These are phyloP conservation scores for Apodemus speciosus DNA, from an alignment of 2,113 vertebrate genomes.

Conservation along the genomic window DNA sequence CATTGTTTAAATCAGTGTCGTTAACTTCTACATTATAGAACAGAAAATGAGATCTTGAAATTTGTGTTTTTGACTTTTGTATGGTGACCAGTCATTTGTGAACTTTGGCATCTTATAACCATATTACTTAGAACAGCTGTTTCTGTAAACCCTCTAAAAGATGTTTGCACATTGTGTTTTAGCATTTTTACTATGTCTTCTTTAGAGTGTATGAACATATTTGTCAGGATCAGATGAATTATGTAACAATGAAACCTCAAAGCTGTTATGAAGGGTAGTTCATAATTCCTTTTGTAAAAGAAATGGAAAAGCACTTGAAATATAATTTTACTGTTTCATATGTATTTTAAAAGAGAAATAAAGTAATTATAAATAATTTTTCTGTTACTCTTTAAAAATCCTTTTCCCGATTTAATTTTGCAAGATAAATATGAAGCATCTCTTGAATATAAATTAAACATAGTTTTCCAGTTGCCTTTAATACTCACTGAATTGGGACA, in stretches of 20 bases:
- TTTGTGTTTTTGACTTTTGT: constrained; percentile 89
- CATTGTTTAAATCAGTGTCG: constrained; percentile 85
- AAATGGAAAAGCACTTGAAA: constrained; percentile 92
- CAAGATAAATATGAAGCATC: background rate
- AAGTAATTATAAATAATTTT: constrained; percentile 83
- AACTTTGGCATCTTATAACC: constrained; percentile 85
- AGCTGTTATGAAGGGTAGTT: constrained; percentile 93
- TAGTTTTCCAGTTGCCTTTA: background rate
- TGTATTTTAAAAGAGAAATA: constrained; percentile 96
- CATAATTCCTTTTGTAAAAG: constrained; percentile 98
- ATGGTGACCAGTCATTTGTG: constrained; percentile 90
- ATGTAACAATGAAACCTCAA: constrained; percentile 89
- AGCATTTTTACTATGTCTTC: constrained; percentile 88
- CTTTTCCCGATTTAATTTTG: constrained; percentile 52
- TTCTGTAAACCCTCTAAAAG: constrained; percentile 86
- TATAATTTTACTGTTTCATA: constrained; percentile 95
- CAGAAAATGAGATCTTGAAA: constrained; percentile 77
- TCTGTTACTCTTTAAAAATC: constrained; percentile 57
- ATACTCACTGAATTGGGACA: background rate
- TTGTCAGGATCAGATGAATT: constrained; percentile 87
- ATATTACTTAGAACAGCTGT: constrained; percentile 85
- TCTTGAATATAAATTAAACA: background rate
- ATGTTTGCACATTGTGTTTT: constrained; percentile 84
- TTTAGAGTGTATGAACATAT: constrained; percentile 86
- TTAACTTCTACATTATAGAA: constrained; percentile 82